Conservation (phyloP, 1,140 invertebrate species). For the Scaptodrosophila lebanonensis region DNA sequence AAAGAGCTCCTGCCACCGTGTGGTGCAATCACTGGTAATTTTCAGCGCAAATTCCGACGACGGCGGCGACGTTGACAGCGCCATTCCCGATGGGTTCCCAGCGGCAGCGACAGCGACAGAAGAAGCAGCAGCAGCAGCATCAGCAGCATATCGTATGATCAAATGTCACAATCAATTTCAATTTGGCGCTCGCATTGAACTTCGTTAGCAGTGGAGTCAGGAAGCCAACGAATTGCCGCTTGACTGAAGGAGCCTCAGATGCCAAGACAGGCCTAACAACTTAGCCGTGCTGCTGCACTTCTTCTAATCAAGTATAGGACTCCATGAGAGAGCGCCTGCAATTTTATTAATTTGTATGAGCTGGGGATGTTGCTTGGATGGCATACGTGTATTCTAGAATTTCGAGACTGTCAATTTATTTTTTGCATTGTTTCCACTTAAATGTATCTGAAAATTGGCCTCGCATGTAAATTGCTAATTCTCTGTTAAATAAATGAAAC, state of each 20-base stretch:
- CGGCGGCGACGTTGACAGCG: neutral
- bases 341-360: slow-evolving; percentile 67
- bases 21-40: slow-evolving; percentile 34
- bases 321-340: slow-evolving; percentile 51
- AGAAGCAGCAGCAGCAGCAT: no score
- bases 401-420: no score
- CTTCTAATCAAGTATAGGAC: slow-evolving; percentile 63
- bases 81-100: neutral
- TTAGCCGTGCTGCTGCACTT: slow-evolving; percentile 48
- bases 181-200: slow-evolving; percentile 74
- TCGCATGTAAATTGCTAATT: slow-evolving; percentile 45
- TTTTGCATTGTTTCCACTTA: no score
- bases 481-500: slow-evolving; percentile 1
- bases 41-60: slow-evolving; percentile 54
- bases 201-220: slow-evolving; percentile 64
- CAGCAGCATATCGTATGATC: slow-evolving; percentile 73
- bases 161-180: slow-evolving; percentile 76
- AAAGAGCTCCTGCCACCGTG: slow-evolving; percentile 43
- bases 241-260: slow-evolving; percentile 29
- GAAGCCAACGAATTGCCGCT: slow-evolving; percentile 37
- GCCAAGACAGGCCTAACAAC: slow-evolving; percentile 28
- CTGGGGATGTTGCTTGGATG: neutral
- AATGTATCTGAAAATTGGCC: slow-evolving; percentile 2
- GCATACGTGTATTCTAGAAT: no score
- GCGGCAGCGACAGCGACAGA: no score